Conservation (phyloP, 2,888 invertebrate genomes). For the Nephrotoma appendiculata region DNA sequence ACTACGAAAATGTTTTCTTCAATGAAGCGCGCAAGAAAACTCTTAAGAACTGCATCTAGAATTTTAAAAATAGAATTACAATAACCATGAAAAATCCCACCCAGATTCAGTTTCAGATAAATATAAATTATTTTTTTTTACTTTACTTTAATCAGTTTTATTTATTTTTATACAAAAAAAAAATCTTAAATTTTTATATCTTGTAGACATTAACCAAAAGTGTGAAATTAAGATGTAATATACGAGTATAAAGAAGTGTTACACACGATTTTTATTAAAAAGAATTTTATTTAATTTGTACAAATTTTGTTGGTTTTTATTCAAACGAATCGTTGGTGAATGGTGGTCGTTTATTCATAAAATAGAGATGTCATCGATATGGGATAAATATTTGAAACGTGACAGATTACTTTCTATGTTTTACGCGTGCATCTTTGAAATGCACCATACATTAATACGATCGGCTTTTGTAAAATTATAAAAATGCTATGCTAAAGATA, state of each 20-base stretch:
- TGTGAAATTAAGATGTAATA: neutral
- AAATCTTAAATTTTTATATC: neutral
- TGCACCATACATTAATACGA: too few relatives aligned
- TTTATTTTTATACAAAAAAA: neutral
- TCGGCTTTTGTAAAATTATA: too few relatives aligned
- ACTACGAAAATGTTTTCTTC: neutral
- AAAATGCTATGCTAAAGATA: too few relatives aligned
- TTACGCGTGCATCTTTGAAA: too few relatives aligned
- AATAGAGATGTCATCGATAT: too few relatives aligned
- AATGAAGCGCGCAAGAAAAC: neutral
- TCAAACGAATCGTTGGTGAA: neutral
- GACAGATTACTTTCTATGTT: too few relatives aligned
- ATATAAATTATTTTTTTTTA: neutral
- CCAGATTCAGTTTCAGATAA: neutral
- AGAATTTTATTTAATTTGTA: neutral
- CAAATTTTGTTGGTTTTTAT: neutral
- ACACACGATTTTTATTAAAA: neutral
- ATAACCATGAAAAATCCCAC: neutral
- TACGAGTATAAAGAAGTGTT: neutral
- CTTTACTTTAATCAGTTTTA: neutral
- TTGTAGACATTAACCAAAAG: neutral
- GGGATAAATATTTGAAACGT: too few relatives aligned
- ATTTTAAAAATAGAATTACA: neutral
- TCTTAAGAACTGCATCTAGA: neutral
- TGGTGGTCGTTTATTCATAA: too few relatives aligned